Base-by-base conservation (phyloP, 2,888 invertebrate species). In the Caenorhabditis sulstoni region DNA sequence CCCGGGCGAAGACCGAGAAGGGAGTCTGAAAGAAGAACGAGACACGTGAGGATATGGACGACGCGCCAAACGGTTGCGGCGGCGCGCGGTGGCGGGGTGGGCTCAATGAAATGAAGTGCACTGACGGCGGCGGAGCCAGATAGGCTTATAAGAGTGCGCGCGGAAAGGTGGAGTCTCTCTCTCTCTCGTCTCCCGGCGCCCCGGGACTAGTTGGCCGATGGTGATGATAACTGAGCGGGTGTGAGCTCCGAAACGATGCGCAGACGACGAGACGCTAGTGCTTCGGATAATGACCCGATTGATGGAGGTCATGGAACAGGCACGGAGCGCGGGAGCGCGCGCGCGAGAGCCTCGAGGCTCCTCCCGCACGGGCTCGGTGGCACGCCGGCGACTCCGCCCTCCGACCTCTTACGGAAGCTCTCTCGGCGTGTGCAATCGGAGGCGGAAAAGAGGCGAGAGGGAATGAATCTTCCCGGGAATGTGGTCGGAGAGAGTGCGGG, bases 81-180 rank as follows among this genome's bases (percentile, higher is more conserved):
- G 39, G 41, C 16, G 55, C 22, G 52, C 55, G 55, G 49, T 44
- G 59, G 55, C 22, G 52, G 47, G 55, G 49, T 44, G 59, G 20
- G 29, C 29, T 29, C 29, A 29, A 29, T 39, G 50, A 53, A 61
- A 59, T 64, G 64, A 57, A 61, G 59, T 47, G 35, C 52, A 74
- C 50, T 58, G 74, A 74, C 55, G 65, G 74, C 65, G 52, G 61
- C 68, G 67, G 47, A 64, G 68, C 52, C 73, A 64, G 73, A 73
- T 73, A 77, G 70, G 76, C 76, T 77, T 77, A 77, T 77, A 77
- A 68, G 68, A 76, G 68, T 76, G 76, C 75, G 75, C 75, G 75
- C 75, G 75, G 75, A 66, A 73, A 73, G 75, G 75, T 67, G 66
- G 67, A 67, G 66, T 75, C 62, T 67, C 55, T 71, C 53, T n/a